Percentiles rank a stretch among this genome's conserved stretches.
These are phyloP conservation scores for Notechis scutatus DNA, from an alignment of 2,113 vertebrate genomes.

Conservation along the genomic window DNA sequence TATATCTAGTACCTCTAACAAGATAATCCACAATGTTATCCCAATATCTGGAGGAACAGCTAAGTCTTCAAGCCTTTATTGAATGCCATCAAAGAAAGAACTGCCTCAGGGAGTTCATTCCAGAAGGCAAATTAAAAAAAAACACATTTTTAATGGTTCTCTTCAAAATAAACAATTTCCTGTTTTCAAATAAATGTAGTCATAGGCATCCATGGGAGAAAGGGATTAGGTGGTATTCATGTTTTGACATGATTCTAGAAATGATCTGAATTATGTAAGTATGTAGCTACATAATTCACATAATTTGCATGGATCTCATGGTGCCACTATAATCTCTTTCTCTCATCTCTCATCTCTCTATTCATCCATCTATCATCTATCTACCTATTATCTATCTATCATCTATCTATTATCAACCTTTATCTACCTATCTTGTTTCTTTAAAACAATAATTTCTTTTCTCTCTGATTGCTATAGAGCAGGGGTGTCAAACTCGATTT, in stretches of 20 bases:
- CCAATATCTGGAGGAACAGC: neutral
- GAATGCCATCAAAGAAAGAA: neutral
- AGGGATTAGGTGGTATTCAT: neutral
- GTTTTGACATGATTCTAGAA: neutral
- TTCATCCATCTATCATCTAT: neutral
- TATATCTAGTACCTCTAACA: neutral
- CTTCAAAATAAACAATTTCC: neutral
- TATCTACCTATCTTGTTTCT: neutral
- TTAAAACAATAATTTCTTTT: neutral
- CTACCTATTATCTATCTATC: neutral
- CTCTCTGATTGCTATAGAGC: neutral
- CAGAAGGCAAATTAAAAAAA: neutral
- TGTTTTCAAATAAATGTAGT: neutral
- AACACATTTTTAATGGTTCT: neutral
- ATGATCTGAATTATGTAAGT: neutral
- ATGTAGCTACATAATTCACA: neutral
- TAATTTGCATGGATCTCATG: neutral
- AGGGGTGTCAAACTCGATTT: too few species aligned
- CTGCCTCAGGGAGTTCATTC: neutral
- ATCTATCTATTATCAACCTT: neutral
- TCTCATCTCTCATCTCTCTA: too few species aligned
- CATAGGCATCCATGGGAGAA: neutral
- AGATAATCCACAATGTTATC: neutral
- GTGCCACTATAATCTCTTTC: neutral
- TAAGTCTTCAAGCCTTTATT: neutral